These are phyloP conservation scores for Meda fulgida DNA, from an alignment of 2,797 vertebrate species.

Conservation along the genomic window DNA sequence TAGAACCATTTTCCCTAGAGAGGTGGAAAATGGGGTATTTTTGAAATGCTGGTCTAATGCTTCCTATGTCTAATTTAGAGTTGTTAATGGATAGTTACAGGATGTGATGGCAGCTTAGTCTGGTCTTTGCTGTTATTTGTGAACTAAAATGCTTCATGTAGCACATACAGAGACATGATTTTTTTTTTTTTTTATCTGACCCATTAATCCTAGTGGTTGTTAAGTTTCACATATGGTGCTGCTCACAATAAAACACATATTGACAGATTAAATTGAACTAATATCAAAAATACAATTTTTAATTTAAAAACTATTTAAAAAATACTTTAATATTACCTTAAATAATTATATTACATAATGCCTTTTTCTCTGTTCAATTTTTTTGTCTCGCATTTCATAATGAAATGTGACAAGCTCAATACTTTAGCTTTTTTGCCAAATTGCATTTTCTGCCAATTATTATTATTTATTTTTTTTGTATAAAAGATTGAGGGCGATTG, in stretches of 20 bases:
- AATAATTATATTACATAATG: not conserved
- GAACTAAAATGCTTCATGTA: conserved; percentile 42
- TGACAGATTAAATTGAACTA: not conserved
- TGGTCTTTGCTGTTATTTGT: conserved; percentile 42
- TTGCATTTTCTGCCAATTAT: not conserved
- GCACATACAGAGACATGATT: conserved; percentile 23
- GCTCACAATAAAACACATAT: not conserved
- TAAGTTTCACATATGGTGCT: not conserved
- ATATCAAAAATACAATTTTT: not conserved
- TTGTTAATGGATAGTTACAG: conserved; percentile 54
- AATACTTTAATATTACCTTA: not conserved
- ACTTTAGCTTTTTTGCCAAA: too few relatives aligned
- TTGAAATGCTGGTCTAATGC: conserved; percentile 54
- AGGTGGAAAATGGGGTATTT: conserved; percentile 49
- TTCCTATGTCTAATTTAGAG: conserved; percentile 43
- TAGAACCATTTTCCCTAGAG: conserved; percentile 51
- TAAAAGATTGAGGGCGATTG: too few relatives aligned
- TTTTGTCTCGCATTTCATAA: not conserved
- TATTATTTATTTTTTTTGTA: not conserved
- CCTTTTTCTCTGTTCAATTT: not conserved
- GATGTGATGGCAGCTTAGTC: conserved; percentile 41
- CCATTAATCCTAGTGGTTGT: not conserved
- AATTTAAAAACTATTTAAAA: too few relatives aligned
- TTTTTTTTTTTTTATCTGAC: not conserved
- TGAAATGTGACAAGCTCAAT: not conserved